Base-by-base conservation (phyloP, 2,888 invertebrate species). In the Eledone cirrhosa region DNA sequence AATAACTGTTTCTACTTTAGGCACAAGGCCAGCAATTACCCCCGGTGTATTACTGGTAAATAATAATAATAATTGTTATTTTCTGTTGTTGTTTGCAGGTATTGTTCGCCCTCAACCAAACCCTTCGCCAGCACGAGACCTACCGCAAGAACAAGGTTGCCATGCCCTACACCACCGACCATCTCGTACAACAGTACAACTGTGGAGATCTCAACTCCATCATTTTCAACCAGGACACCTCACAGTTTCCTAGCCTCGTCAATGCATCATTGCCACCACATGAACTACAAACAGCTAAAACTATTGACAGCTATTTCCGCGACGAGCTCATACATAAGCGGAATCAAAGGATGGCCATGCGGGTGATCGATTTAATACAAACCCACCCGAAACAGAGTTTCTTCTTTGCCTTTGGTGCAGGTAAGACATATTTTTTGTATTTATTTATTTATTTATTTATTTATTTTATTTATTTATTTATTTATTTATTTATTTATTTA, bases 361-460 rank as follows among this genome's bases (percentile, higher is more conserved):
- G 92, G 76, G 91, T 92, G 2, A 86, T 89, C 14, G 85, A 89
- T 76, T 86, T 92, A 67, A 87, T 93, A n/a, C 81, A 86, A 33
- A 84, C 87, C n/a, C 85, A 91, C 83, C 91, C 92, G 0, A 86
- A 91, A 76, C 87, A 89, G 78, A 91, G 90, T 78, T 91, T 91
- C 85, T 92, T 93, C 87, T 92, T 92, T 83, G 93, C 92, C 69
- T 91, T 93, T 83, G 93, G 93, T 81, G 92, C 92, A 83, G 92
- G 92, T 91, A 83, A 84, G 85, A 80, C 19, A 16, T n/a, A 31
- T 7, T 22, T 19, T 48, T 77, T 47, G 19, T 59, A 1, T 77
- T 63, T 16, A 14, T 3, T n/a, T 53, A 29, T 67, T 67, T 31
- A n/a, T 67, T 27, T 1, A 22, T 67, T 0, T 8, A 8, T 29